Percentiles rank a stretch among this genome's conserved stretches.
phyloP scores from a whole-genome alignment of 2,888 invertebrate genomes.

The Embidobia sp. region DNA sequence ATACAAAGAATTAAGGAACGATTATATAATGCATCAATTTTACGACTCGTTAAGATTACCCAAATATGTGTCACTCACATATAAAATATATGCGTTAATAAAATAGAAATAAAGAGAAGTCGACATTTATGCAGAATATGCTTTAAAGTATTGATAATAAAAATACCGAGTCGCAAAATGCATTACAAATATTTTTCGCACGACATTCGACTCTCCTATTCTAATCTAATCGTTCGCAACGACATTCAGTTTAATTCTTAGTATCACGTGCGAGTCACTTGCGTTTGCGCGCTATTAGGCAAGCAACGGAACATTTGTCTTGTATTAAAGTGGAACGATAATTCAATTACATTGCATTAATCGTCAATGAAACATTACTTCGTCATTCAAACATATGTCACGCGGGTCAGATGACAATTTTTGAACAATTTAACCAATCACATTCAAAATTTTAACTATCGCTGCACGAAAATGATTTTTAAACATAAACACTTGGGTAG shows the following conservation, averaged over 20 bases:
- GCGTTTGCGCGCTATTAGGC: constrained; percentile 21
- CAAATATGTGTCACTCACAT: no score
- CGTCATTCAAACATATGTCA: no score
- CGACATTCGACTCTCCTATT: constrained; percentile 27
- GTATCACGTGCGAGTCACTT: constrained; percentile 34
- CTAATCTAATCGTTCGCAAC: constrained; percentile 42
- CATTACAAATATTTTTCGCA: constrained; percentile 23
- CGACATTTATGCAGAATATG: no score
- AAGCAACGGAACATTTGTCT: constrained; percentile 41
- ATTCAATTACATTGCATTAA: constrained; percentile 26
- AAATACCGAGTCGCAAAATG: constrained; percentile 3
- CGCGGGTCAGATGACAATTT: no score
- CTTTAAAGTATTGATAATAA: background rate
- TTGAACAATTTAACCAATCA: no score
- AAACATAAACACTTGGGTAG: no score
- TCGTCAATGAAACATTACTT: constrained; percentile 20
- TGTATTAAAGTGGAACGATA: constrained; percentile 17
- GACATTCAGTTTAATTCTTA: constrained; percentile 27
- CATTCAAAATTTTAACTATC: no score
- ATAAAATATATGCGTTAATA: background rate
- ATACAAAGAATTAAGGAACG: constrained; percentile 3
- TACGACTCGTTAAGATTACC: background rate
- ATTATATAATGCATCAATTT: background rate
- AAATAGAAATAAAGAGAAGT: background rate
- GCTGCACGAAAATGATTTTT: no score